Percentiles rank a stretch among this genome's conserved stretches.
Conservation (phyloP, 2,797 vertebrate genomes). For the Oophaga sylvatica region DNA sequence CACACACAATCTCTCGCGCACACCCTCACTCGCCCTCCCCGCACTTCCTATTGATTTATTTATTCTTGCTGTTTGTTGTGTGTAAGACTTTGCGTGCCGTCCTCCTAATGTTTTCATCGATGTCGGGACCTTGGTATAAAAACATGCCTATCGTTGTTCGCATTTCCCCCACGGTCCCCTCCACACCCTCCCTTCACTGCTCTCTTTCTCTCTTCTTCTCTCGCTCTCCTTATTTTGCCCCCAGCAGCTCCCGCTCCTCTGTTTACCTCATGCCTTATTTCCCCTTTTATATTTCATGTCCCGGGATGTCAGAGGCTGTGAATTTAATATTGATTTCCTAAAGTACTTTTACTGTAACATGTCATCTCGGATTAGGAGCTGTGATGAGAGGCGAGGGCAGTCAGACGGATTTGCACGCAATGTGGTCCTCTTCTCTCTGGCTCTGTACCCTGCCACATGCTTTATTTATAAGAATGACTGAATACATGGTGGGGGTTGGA, state of each 20-base stretch:
- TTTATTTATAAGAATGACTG: conserved; percentile 85
- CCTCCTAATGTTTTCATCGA: conserved; percentile 91
- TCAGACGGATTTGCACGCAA: conserved; percentile 91
- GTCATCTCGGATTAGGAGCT: conserved; percentile 89
- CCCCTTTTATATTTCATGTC: conserved; percentile 89
- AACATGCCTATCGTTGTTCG: conserved; percentile 85
- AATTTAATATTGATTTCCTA: conserved; percentile 99
- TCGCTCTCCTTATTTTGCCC: conserved; percentile 71
- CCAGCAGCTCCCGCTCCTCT: conserved; percentile 81
- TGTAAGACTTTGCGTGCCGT: conserved; percentile 82
- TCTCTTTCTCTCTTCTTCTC: conserved; percentile 72
- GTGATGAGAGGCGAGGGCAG: conserved; percentile 78
- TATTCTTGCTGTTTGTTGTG: conserved; percentile 70
- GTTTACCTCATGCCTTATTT: conserved; percentile 86
- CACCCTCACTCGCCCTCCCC: conserved; percentile 42
- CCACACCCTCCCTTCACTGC: conserved; percentile 71
- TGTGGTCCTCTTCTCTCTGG: conserved; percentile 76
- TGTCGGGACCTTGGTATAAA: conserved; percentile 87
- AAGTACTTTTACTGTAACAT: conserved; percentile 99
- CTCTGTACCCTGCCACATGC: conserved; percentile 77
- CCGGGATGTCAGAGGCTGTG: conserved; percentile 89
- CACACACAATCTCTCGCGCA: conserved; percentile 28
- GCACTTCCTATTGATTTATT: conserved; percentile 57
- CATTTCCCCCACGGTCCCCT: conserved; percentile 78
- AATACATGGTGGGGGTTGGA: conserved; percentile 67